These are phyloP conservation scores for Coleophora flavipennella DNA, from an alignment of 2,888 invertebrate species.

Conservation along the genomic window DNA sequence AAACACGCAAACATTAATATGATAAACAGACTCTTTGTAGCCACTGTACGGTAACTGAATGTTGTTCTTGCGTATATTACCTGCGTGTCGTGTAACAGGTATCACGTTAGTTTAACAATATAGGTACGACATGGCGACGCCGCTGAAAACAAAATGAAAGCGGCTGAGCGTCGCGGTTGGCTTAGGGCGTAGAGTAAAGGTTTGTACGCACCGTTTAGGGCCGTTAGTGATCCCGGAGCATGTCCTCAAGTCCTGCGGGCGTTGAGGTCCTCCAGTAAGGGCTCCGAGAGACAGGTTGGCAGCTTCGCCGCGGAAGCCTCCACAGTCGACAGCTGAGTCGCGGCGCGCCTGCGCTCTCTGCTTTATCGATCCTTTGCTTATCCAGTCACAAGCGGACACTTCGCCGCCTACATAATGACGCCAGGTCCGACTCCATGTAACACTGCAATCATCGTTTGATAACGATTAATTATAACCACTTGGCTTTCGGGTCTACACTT, in stretches of 20 bases:
- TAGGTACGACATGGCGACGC: constrained; percentile 31
- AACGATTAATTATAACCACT: constrained; percentile 50
- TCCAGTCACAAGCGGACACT: constrained; percentile 60
- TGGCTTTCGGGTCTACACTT: constrained; percentile 35
- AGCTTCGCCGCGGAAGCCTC: constrained; percentile 36
- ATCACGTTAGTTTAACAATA: constrained; percentile 24
- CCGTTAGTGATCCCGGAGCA: constrained; percentile 44
- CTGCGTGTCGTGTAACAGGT: constrained; percentile 49
- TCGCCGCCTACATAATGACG: constrained; percentile 58
- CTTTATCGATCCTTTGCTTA: constrained; percentile 55
- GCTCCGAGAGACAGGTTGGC: constrained; percentile 41
- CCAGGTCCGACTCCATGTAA: constrained; percentile 40
- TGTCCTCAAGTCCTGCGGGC: constrained; percentile 39
- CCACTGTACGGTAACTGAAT: constrained; percentile 32
- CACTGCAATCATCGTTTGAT: constrained; percentile 63
- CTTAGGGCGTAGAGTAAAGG: constrained; percentile 4
- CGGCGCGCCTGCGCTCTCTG: constrained; percentile 57
- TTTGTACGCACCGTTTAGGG: constrained; percentile 56
- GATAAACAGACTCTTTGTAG: constrained; percentile 46
- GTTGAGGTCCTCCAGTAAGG: constrained; percentile 39
- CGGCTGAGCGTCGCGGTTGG: neutral
- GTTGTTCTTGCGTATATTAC: constrained; percentile 15
- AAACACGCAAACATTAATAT: constrained; percentile 15
- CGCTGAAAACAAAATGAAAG: constrained; percentile 3
- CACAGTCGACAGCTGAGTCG: constrained; percentile 44